A percentile compares a stretch with the other conserved stretches of the same genome.
These are phyloP conservation scores for Leptopterna dolabrata DNA, from an alignment of 2,888 invertebrate species.

Conservation along the genomic window DNA sequence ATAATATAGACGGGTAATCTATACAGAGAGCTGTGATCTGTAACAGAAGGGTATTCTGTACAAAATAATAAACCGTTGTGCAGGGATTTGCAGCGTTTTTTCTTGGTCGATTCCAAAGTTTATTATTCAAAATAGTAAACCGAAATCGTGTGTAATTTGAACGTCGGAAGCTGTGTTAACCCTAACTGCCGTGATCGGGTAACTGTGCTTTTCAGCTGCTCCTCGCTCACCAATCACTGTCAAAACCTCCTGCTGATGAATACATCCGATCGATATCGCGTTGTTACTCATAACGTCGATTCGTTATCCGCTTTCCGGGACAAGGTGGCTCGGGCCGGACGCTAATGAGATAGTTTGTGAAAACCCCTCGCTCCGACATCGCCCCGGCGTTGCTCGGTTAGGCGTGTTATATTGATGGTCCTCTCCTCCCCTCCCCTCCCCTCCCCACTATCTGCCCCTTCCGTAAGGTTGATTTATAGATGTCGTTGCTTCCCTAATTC, in stretches of 20 bases:
- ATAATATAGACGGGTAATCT: no score
- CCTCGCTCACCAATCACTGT: constrained; percentile 26
- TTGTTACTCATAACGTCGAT: constrained; percentile 29
- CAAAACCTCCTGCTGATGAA: neutral
- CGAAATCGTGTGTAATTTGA: no score
- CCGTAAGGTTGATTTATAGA: constrained; percentile 15
- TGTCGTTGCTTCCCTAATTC: constrained; percentile 32
- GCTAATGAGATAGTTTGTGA: constrained; percentile 30
- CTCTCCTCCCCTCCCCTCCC: neutral
- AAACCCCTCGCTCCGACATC: neutral
- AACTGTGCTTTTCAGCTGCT: neutral
- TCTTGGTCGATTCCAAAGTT: no score
- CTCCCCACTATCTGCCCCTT: neutral
- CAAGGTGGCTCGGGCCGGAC: neutral
- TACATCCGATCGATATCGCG: constrained; percentile 1
- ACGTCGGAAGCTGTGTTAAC: neutral
- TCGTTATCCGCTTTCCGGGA: constrained; percentile 12
- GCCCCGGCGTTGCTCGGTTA: neutral
- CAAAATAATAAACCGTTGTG: no score
- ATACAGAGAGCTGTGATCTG: no score
- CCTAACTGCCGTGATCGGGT: neutral
- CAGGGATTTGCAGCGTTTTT: no score
- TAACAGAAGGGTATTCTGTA: no score
- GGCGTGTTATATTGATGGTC: constrained; percentile 15
- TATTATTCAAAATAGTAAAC: no score